Evolutionary conservation across 2,797 vertebrate genomes (phyloP).

Genomic region (Ctenochaetus hawaiiensis): DNA sequence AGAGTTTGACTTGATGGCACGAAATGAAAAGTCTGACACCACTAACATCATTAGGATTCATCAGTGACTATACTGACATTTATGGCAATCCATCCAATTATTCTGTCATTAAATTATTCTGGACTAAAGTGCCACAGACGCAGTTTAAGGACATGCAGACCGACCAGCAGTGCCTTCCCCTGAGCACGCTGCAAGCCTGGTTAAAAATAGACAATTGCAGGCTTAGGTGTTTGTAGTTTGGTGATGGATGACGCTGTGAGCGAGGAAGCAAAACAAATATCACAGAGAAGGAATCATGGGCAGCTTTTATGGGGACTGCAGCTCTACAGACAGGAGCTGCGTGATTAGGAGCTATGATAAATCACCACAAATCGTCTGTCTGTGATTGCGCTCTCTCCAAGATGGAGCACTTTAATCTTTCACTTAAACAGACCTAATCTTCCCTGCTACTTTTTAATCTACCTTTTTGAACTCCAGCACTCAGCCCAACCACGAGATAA

Average conservation of each 20-base stretch:
- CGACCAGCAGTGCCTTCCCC: neutral
- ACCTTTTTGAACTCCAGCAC: conserved; percentile 38
- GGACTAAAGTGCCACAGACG: conserved; percentile 4
- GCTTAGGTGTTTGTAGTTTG: conserved; percentile 36
- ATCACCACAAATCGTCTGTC: conserved; percentile 60
- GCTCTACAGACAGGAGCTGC: conserved; percentile 35
- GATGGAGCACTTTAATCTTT: conserved; percentile 79
- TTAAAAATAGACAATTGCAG: conserved; percentile 44
- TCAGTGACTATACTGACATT: neutral
- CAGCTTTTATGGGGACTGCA: conserved; percentile 41
- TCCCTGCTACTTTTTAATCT: conserved; percentile 75
- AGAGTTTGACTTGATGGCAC: neutral
- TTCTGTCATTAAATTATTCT: neutral
- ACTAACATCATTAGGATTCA: neutral
- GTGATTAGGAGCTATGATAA: conserved; percentile 70
- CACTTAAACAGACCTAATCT: conserved; percentile 73
- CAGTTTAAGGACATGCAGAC: conserved; percentile 1
- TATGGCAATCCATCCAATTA: neutral
- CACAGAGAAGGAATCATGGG: conserved; percentile 44
- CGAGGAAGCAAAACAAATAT: conserved; percentile 63
- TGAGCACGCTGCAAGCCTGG: neutral
- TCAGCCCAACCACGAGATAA: conserved; percentile 54
- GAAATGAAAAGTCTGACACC: conserved; percentile 7
- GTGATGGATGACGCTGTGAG: conserved; percentile 59
- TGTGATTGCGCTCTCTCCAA: conserved; percentile 65